phyloP scores from a whole-genome alignment of 2,888 invertebrate species.

The Drosophila hamatofila region DNA sequence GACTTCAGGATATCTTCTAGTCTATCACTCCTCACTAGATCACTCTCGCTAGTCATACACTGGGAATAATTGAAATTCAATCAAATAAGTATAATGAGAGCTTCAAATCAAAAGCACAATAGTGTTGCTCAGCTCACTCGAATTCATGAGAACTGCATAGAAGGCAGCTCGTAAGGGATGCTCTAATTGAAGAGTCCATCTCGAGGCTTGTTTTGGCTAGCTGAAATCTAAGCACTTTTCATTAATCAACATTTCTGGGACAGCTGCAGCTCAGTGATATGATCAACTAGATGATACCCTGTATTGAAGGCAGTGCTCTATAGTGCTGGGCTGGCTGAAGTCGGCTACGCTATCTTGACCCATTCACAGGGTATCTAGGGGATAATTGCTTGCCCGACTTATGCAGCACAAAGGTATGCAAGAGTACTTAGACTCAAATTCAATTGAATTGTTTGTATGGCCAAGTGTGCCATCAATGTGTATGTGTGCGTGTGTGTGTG shows the following conservation, averaged over 20 bases:
- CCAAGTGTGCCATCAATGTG: background rate
- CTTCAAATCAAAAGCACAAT: background rate
- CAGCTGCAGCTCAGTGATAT: too few species aligned
- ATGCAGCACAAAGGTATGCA: slow-evolving; percentile 1
- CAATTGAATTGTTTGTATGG: slow-evolving; percentile 13
- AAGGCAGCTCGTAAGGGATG: background rate
- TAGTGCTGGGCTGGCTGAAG: background rate
- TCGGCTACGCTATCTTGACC: background rate
- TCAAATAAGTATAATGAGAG: background rate
- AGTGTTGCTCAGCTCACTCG: background rate
- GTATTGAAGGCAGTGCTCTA: background rate
- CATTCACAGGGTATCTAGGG: background rate
- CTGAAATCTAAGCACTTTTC: background rate
- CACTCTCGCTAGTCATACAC: background rate
- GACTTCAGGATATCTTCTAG: background rate
- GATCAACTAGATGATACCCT: background rate
- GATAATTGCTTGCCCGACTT: slow-evolving; percentile 10
- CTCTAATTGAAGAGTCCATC: background rate
- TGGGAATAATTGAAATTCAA: background rate
- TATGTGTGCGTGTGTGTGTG: slow-evolving; percentile 2
- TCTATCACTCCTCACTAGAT: too few species aligned
- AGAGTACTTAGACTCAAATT: slow-evolving; percentile 1
- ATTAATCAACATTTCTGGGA: background rate
- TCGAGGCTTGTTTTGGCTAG: background rate
- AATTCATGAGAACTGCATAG: background rate